Conservation (phyloP, 2,797 vertebrate genomes). For the Sternarchorhynchus goeldii region DNA sequence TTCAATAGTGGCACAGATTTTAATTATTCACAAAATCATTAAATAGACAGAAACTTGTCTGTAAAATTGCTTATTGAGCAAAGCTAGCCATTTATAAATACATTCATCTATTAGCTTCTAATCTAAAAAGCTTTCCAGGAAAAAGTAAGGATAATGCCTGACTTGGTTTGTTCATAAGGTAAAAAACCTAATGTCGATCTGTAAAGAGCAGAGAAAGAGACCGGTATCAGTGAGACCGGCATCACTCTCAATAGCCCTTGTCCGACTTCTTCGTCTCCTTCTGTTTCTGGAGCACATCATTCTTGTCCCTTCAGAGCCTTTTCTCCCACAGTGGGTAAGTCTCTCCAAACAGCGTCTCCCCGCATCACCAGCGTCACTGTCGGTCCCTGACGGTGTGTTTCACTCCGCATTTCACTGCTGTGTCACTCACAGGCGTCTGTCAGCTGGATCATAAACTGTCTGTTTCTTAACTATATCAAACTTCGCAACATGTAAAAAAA, state of each 20-base stretch:
- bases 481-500: neutral
- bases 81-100: constrained; percentile 41
- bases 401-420: neutral
- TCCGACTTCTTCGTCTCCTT: constrained; percentile 24
- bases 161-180: neutral
- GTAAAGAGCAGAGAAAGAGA: constrained; percentile 8
- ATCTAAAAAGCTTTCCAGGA: constrained; percentile 19
- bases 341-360: constrained; percentile 14
- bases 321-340: constrained; percentile 20
- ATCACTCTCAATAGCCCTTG: neutral
- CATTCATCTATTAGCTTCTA: constrained; percentile 39
- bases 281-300: constrained; percentile 29
- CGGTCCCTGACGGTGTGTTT: constrained; percentile 4
- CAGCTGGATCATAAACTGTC: neutral
- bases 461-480: constrained; percentile 24
- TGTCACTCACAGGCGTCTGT: constrained; percentile 15
- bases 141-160: neutral
- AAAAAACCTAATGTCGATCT: constrained; percentile 12
- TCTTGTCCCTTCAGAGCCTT: constrained; percentile 32
- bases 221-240: constrained; percentile 11
- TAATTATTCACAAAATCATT: neutral
- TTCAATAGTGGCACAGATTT: too few species aligned
- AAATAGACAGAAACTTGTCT: neutral
- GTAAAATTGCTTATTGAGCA: neutral
- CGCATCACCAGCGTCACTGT: neutral